phyloP scores from a whole-genome alignment of 1,140 invertebrate genomes.

The Aphis craccivora region DNA sequence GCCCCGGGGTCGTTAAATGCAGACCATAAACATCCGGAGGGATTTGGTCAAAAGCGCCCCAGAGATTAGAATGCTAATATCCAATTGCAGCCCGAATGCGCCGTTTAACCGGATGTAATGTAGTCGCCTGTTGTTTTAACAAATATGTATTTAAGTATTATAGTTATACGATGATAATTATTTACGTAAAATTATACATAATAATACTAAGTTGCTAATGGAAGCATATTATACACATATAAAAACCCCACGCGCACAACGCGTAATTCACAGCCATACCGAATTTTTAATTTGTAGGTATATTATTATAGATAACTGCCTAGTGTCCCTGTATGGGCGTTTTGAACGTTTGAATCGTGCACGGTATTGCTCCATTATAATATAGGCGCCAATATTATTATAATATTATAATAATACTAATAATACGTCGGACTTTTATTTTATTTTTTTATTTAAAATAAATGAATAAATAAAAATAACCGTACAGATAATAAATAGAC shows the following conservation, averaged over 20 bases:
- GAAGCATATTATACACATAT: too few relatives aligned
- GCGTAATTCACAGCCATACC: not conserved
- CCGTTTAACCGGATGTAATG: not conserved
- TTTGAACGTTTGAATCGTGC: too few relatives aligned
- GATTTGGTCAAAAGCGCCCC: not conserved
- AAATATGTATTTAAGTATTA: constrained; percentile 4
- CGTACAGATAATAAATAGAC: too few relatives aligned
- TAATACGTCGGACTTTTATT: too few relatives aligned
- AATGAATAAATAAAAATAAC: too few relatives aligned
- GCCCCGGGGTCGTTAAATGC: not conserved
- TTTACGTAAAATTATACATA: not conserved
- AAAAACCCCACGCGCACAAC: not conserved
- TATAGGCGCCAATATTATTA: too few relatives aligned
- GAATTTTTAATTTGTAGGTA: not conserved
- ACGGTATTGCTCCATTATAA: too few relatives aligned
- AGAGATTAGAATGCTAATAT: constrained; percentile 2
- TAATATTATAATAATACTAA: too few relatives aligned
- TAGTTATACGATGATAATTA: not conserved
- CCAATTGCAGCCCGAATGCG: not conserved
- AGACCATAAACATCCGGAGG: not conserved
- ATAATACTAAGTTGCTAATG: not conserved
- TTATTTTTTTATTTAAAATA: too few relatives aligned
- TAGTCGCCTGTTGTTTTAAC: not conserved
- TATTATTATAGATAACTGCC: not conserved
- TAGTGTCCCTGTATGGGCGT: too few relatives aligned